These are phyloP conservation scores for Eristalis tenax DNA, from an alignment of 2,888 invertebrate species.

Conservation along the genomic window DNA sequence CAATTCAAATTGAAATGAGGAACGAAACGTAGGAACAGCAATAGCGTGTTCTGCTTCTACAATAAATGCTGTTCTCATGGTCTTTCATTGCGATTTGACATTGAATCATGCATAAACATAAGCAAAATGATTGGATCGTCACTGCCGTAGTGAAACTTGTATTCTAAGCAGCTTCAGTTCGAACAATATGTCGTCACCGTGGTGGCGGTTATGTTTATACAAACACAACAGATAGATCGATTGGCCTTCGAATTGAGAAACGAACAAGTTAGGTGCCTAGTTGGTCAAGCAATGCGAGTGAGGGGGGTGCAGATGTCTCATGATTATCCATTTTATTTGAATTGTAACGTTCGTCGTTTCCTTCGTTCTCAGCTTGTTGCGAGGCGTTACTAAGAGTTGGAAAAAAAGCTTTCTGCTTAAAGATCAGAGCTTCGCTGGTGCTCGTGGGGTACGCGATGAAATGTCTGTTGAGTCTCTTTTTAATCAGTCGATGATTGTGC, in stretches of 20 bases:
- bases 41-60: conserved; percentile 40
- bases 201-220: conserved; percentile 49
- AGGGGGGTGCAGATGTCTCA: neutral
- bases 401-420: conserved; percentile 17
- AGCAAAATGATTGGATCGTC: neutral
- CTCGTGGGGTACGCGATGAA: neutral
- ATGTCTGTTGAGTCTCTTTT: neutral
- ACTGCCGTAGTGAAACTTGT: conserved; percentile 15
- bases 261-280: neutral
- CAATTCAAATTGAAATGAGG: neutral
- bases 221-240: conserved; percentile 50
- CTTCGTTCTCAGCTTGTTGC: conserved; percentile 27
- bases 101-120: conserved; percentile 53
- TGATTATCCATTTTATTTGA: conserved; percentile 28
- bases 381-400: conserved; percentile 32
- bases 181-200: conserved; percentile 47
- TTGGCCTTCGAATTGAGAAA: conserved; percentile 51
- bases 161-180: conserved; percentile 23
- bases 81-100: conserved; percentile 16
- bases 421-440: conserved; percentile 30
- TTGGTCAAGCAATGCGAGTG: neutral
- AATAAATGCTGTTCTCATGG: conserved; percentile 16
- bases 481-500: conserved; percentile 1
- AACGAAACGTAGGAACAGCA: neutral
- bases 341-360: conserved; percentile 42